Evolutionary conservation across 2,888 invertebrate genomes (phyloP), one percentile per base, ranked within the genome.

Genomic region (Hypselothyrea guttata): DNA sequence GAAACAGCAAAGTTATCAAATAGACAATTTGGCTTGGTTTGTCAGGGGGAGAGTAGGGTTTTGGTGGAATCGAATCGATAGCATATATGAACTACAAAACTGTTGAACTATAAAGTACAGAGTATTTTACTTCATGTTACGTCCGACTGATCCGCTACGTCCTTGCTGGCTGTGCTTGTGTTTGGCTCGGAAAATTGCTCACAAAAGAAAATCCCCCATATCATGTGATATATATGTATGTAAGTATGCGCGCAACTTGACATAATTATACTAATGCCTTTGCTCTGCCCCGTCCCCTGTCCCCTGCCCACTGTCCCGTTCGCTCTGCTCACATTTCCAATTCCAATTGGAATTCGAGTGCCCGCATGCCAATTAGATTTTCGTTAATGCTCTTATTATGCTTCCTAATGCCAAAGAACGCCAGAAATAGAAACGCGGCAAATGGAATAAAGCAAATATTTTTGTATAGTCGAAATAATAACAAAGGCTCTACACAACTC

Each of bases 161-260:
- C n/a, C n/a, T n/a, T n/a, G n/a, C n/a, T n/a, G n/a, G n/a, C n/a
- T n/a, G n/a, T n/a, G n/a, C n/a, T 22, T 22, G 27, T 18, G 27
- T 37, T 49, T 51, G 42, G 37, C 34, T 31, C 42, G 28, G 40
- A 55, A 47, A 52, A 44, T 35, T 59, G 33, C 33, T 54, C 47
- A 44, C 18, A 30, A 2, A 12, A 54, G n/a, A 38, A 34, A 40
- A 47, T 5, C 22, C 22, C 22, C 3, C 5, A 22, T 22, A 22
- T 22, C n/a, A n/a, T n/a, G n/a, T n/a, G n/a, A n/a, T n/a, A n/a
- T n/a, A n/a, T n/a, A n/a, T n/a, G n/a, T n/a, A n/a, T n/a, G n/a
- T 33, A 46, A 41, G 30, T 15, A 16, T 13, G 31, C 11, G 13
- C 41, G 41, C 27, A 37, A 44, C 49, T 42, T n/a, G n/a, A 30